A percentile compares a stretch with the other conserved stretches of the same genome.
Conservation (phyloP, 2,888 invertebrate genomes). For the Eupithecia centaureata region DNA sequence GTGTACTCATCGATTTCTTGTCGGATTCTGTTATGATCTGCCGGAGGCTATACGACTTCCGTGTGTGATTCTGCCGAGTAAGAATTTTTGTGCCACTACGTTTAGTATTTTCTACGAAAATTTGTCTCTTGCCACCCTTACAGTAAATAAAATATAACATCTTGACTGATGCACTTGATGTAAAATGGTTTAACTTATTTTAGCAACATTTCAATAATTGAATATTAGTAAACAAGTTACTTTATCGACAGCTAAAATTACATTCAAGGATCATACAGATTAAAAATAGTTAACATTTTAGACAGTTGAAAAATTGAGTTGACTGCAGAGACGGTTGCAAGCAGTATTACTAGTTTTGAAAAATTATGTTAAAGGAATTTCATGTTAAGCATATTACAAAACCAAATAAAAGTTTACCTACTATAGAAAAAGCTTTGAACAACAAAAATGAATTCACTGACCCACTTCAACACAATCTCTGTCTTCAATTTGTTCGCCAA, state of each 20-base stretch:
- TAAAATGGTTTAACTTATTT: too few relatives aligned
- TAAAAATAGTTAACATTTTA: too few relatives aligned
- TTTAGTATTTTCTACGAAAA: neutral
- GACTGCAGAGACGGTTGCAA: too few relatives aligned
- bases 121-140: neutral
- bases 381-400: neutral
- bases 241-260: too few relatives aligned
- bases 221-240: too few relatives aligned
- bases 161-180: too few relatives aligned
- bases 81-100: neutral
- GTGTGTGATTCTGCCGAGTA: neutral
- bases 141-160: neutral
- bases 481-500: constrained; percentile 9
- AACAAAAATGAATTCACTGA: neutral
- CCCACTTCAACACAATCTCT: constrained; percentile 5
- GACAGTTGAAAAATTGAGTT: too few relatives aligned
- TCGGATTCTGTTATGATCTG: constrained; percentile 22
- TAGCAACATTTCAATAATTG: too few relatives aligned
- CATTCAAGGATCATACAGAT: too few relatives aligned
- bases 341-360: too few relatives aligned
- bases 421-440: neutral
- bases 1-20: constrained; percentile 45
- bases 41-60: neutral
- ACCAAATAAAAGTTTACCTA: neutral
- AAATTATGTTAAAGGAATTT: too few relatives aligned